Percentiles rank a stretch among this genome's conserved stretches.
Evolutionary conservation across 2,113 vertebrate genomes (phyloP).

Genomic region (Indicator indicator): DNA sequence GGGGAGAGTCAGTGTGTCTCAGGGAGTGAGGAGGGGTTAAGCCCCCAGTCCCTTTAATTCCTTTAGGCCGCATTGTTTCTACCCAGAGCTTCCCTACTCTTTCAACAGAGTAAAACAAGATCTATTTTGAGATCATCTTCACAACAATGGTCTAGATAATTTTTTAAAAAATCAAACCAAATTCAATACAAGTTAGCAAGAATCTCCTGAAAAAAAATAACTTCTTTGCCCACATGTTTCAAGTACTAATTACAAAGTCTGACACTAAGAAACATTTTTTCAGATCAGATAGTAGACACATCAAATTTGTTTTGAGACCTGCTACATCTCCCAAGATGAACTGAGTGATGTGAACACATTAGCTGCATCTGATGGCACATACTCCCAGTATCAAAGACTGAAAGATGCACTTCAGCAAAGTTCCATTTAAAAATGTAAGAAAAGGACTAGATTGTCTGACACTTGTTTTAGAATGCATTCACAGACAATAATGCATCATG

Average conservation of each 20-base stretch:
- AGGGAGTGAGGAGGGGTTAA: background rate
- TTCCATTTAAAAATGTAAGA: background rate
- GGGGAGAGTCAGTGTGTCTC: background rate
- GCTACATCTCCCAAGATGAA: background rate
- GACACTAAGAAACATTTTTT: background rate
- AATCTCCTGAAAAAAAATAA: background rate
- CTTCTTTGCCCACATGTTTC: background rate
- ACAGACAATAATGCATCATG: background rate
- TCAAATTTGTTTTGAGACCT: background rate
- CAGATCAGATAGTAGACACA: background rate
- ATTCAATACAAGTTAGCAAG: background rate
- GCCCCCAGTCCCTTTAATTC: background rate
- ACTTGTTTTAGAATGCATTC: background rate
- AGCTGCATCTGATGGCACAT: rapidly evolving
- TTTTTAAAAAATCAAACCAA: background rate
- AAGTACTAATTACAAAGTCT: background rate
- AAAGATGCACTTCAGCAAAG: background rate
- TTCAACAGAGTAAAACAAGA: background rate
- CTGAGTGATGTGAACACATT: background rate
- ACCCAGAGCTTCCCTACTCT: background rate
- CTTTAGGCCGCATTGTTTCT: background rate
- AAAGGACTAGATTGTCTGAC: background rate
- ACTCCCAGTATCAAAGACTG: background rate
- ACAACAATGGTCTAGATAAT: background rate
- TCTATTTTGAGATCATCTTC: background rate